Evolutionary conservation across 2,113 vertebrate species (phyloP), one percentile per base, ranked within the genome.

Genomic region (Platichthys flesus): DNA sequence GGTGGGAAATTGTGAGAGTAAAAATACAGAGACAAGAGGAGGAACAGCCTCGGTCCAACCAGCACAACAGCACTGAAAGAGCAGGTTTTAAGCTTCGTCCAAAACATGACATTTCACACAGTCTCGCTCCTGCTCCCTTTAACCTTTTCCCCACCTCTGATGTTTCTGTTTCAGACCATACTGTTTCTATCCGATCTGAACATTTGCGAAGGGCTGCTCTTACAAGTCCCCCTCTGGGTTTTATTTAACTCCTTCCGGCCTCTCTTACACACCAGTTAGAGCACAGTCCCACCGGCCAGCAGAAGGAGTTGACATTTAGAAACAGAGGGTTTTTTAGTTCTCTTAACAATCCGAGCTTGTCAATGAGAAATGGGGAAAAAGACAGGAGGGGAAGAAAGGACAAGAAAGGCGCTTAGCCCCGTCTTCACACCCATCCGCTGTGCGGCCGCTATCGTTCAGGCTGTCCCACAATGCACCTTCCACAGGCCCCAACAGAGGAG

Each of bases 401-500:
- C 68, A 60, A 54, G 31, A 66, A 75, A 72, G 71, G 60, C 57
- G 75, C 81, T 86, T 86, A 73, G 83, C 79, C 88, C 63, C 52
- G 13, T 81, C 76, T 75, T 83, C 68, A 85, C 74, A 79, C 79
- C 67, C 82, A 78, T 87, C 79, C 18, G 7, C 70, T 67, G 61
- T 21, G 56, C 49, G 20, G 45, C 59, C 61, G 60, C 26, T 26
- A 73, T 85, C 78, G 79, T 88, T 90, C 64, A 85, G 85, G 67
- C 66, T 67, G 55, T 81, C 79, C 88, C 85, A 78, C 79, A 67
- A 82, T 74, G 77, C 66, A 52, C 74, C 82, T 85, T 79, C 87
- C 59, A 89, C 20, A 84, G 79, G 88, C 81, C 76, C 65, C 75
- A 66, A 88, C 82, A 93, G 93, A 90, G 90, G 93, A 96, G 94